These are phyloP conservation scores for Knipowitschia caucasica DNA, from an alignment of 2,797 vertebrate species.

Conservation along the genomic window DNA sequence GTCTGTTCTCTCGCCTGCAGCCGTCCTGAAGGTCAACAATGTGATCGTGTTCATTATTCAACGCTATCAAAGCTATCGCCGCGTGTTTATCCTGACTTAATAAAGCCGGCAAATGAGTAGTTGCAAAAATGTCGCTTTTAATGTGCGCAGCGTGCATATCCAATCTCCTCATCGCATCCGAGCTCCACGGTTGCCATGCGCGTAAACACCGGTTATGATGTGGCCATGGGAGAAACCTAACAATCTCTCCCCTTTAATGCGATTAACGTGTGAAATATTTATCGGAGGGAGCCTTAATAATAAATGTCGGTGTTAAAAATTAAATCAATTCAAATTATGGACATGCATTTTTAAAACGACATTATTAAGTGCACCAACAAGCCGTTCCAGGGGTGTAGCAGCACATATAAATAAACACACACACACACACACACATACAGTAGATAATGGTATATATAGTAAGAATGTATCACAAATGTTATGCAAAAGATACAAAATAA, in stretches of 20 bases:
- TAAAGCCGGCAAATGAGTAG: constrained; percentile 26
- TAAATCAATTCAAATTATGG: constrained; percentile 63
- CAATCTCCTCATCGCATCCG: constrained; percentile 3
- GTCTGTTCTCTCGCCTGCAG: too few species aligned
- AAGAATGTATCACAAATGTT: too few species aligned
- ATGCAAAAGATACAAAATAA: too few species aligned
- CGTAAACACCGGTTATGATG: constrained; percentile 52
- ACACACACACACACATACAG: too few species aligned
- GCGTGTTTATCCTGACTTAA: constrained; percentile 6
- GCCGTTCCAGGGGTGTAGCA: constrained; percentile 48
- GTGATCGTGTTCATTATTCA: constrained; percentile 11
- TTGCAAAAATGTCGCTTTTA: constrained; percentile 17
- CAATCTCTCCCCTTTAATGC: constrained; percentile 57
- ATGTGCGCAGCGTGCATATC: background rate
- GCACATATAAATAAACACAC: constrained; percentile 26
- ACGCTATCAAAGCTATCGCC: constrained; percentile 3
- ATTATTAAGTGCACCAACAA: constrained; percentile 67
- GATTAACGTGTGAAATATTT: constrained; percentile 73
- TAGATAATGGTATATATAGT: too few species aligned
- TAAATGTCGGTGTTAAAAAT: constrained; percentile 73
- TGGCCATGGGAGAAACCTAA: constrained; percentile 43
- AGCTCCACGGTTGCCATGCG: background rate
- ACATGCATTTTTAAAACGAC: constrained; percentile 67
- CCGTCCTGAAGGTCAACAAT: constrained; percentile 12
- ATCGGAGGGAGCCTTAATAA: constrained; percentile 71